phyloP scores from a whole-genome alignment of 1,140 invertebrate genomes.

The Halictus rubicundus region DNA sequence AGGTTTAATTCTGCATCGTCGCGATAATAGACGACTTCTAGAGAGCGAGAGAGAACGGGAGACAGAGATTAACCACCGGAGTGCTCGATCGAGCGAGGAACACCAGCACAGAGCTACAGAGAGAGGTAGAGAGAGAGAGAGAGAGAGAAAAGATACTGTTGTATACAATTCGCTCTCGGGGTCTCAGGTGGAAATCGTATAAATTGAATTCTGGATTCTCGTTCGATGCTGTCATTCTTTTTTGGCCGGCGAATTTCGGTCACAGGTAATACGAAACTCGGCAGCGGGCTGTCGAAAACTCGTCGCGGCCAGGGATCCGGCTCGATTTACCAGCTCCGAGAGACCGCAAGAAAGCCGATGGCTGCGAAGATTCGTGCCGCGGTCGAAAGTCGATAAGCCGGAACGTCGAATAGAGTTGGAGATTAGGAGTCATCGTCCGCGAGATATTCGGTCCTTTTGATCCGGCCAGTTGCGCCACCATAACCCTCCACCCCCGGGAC shows the following conservation, averaged over 20 bases:
- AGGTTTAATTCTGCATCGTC: constrained; percentile 36
- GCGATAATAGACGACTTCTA: constrained; percentile 27
- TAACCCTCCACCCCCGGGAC: background rate
- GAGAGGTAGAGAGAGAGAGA: background rate
- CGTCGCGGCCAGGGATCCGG: constrained; percentile 42
- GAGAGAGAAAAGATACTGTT: background rate
- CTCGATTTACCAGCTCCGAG: constrained; percentile 52
- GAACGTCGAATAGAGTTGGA: constrained; percentile 14
- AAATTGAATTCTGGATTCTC: constrained; percentile 33
- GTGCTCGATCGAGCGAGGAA: too few species aligned
- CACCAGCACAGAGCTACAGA: too few species aligned
- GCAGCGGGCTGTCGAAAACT: constrained; percentile 20
- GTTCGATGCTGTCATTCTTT: constrained; percentile 17
- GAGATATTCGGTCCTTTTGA: constrained; percentile 24
- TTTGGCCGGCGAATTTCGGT: constrained; percentile 44
- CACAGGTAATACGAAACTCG: constrained; percentile 44
- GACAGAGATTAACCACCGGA: background rate
- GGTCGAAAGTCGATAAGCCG: constrained; percentile 32
- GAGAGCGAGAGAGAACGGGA: background rate
- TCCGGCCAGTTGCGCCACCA: background rate
- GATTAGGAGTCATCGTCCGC: constrained; percentile 39
- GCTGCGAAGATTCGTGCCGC: constrained; percentile 35
- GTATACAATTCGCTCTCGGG: background rate
- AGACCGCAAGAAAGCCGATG: constrained; percentile 51
- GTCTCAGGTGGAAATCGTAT: constrained; percentile 6